Evolutionary conservation across 2,797 vertebrate genomes (phyloP).

Genomic region (Atherinosoma microstoma): DNA sequence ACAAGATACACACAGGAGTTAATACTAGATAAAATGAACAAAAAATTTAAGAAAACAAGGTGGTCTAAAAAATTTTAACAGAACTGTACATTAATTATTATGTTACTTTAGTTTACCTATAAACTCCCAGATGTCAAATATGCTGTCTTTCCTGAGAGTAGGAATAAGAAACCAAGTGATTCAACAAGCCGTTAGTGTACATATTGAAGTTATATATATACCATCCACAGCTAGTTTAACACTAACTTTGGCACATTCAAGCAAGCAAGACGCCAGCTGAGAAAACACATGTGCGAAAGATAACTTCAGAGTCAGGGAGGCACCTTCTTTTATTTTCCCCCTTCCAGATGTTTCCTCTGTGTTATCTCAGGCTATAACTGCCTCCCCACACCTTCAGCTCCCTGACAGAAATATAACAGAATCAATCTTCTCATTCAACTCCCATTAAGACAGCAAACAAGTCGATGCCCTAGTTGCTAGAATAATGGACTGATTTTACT

Average conservation of each 20-base stretch:
- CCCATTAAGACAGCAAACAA: slow-evolving; percentile 7
- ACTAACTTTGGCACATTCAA: background rate
- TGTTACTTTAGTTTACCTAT: background rate
- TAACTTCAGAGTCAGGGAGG: background rate
- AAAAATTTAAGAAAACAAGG: too few species aligned
- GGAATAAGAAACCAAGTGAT: background rate
- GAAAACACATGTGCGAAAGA: background rate
- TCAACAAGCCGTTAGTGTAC: background rate
- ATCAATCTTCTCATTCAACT: slow-evolving; percentile 4
- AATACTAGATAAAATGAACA: too few species aligned
- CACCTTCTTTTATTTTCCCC: background rate
- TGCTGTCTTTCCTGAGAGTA: background rate
- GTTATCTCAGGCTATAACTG: background rate
- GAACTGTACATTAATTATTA: too few species aligned
- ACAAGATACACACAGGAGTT: too few species aligned
- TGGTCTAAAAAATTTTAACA: too few species aligned
- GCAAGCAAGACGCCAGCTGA: background rate
- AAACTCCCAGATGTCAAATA: background rate
- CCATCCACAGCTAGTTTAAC: background rate
- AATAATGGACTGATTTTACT: slow-evolving; percentile 12
- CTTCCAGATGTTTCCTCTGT: background rate
- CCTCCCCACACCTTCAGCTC: background rate
- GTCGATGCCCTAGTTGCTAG: background rate
- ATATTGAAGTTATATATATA: background rate
- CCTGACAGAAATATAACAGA: slow-evolving; percentile 1